A percentile compares a stretch with the other conserved stretches of the same genome.
phyloP scores from a whole-genome alignment of 1,140 invertebrate species.

The Drosophila micromelanica region DNA sequence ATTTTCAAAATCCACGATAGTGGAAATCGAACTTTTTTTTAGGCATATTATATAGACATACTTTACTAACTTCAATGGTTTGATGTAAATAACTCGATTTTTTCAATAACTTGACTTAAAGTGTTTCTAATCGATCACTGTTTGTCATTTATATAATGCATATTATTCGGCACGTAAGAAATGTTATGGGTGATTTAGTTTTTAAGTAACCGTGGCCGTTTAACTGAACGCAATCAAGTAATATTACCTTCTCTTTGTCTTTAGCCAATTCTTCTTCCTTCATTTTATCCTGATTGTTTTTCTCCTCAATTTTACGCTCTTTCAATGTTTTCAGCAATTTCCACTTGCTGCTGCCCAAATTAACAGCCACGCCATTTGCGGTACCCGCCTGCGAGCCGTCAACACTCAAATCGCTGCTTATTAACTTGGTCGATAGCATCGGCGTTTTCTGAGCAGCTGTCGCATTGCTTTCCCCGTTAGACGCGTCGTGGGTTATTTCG shows the following conservation, averaged over 20 bases:
- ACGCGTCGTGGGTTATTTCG: not conserved
- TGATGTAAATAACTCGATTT: no score
- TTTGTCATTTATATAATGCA: no score
- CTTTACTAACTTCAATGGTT: no score
- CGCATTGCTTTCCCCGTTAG: not conserved
- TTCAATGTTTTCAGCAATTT: constrained; percentile 94
- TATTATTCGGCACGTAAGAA: not conserved
- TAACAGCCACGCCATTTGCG: constrained; percentile 36
- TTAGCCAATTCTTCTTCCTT: constrained; percentile 88
- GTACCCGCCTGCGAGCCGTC: constrained; percentile 43
- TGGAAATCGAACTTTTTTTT: no score
- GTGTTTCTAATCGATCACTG: not conserved
- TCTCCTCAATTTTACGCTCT: constrained; percentile 94
- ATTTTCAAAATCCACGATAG: no score
- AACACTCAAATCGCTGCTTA: constrained; percentile 54
- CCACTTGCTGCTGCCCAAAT: constrained; percentile 91
- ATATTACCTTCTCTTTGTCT: constrained; percentile 88
- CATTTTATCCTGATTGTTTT: constrained; percentile 86
- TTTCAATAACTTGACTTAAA: no score
- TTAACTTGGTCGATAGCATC: constrained; percentile 14
- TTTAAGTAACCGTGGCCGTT: not conserved
- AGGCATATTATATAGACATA: no score
- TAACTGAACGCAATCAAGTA: no score
- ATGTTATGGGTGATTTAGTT: not conserved
- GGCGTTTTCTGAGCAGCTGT: not conserved